Evolutionary conservation across 2,888 invertebrate genomes (phyloP), one percentile per base, ranked within the genome.

Genomic region (Eucriotettix oculatus): DNA sequence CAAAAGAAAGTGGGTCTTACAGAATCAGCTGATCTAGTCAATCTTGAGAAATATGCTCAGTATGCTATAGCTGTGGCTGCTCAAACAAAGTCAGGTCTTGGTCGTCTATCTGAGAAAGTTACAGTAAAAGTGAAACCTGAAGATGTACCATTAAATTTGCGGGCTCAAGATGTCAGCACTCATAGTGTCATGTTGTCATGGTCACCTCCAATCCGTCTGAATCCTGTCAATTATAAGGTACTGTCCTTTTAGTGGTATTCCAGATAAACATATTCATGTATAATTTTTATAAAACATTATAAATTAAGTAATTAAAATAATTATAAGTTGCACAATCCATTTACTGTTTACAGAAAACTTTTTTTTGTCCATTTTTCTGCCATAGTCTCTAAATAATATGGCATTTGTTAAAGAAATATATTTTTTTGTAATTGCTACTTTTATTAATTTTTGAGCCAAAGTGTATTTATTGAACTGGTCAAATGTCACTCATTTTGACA

Each of bases 171-270:
- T 68, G 89, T 93, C 11, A 92, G 91, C 65, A 95, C 94, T 1
- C 94, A 95, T 71, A 90, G 91, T 54, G 92, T 94, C 91, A 90
- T 88, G 0, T 75, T 95, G 16, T 87, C 88, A 54, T 95, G 94
- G 93, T 85, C 90, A 17, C 86, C 90, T 12, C 94, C 94, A 9
- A 87, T 92, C 71, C 82, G 87, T 70, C 79, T 94, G 67, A 93
- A 91, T 73, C 93, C 94, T 12, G 80, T 86, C 67, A 87, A 86
- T 71, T 94, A 92, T 75, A 90, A 88, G 68, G 74, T 75, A 65
- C 65, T 61, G 58, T 44, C 29, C 40, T 16, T 42, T 11, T 42
- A n/a, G n/a, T n/a, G n/a, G n/a, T n/a, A n/a, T 55, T n/a, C n/a
- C 29, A 29, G 29, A 29, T 29, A 29, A 5, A 2, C 29, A 10